Conservation (phyloP, 2,797 vertebrate genomes). For the Pseudopleuronectes americanus region DNA sequence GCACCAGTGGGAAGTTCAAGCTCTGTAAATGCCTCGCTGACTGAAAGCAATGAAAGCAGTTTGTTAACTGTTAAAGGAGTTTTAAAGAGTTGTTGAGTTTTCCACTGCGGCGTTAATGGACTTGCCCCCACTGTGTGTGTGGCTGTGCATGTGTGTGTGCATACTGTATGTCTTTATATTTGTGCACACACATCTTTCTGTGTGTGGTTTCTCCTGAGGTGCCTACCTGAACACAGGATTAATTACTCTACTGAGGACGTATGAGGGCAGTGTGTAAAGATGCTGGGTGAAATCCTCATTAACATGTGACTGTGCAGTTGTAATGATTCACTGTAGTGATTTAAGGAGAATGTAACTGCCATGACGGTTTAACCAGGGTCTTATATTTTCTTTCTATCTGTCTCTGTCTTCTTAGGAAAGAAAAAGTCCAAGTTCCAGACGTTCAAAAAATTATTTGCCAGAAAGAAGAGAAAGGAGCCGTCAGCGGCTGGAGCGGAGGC, state of each 20-base stretch:
- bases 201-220: constrained; percentile 45
- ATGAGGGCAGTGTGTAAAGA: constrained; percentile 43
- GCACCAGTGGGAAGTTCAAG: constrained; percentile 4
- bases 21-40: constrained; percentile 17
- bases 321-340: background rate
- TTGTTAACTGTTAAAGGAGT: constrained; percentile 59
- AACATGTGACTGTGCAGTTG: constrained; percentile 2
- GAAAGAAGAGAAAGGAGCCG: constrained; percentile 91
- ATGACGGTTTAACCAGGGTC: background rate
- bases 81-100: constrained; percentile 64
- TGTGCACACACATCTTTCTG: constrained; percentile 2
- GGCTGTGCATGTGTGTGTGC: constrained; percentile 24
- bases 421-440: constrained; percentile 95
- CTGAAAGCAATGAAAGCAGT: constrained; percentile 45
- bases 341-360: background rate
- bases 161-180: constrained; percentile 11
- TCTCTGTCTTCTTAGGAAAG: constrained; percentile 82
- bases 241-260: constrained; percentile 48
- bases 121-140: constrained; percentile 22
- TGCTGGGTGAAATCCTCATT: constrained; percentile 34
- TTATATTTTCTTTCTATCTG: background rate
- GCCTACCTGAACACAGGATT: constrained; percentile 33
- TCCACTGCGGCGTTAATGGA: constrained; percentile 63
- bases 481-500: constrained; percentile 61
- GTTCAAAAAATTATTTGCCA: constrained; percentile 91